Evolutionary conservation across 2,797 vertebrate species (phyloP).

Genomic region (Phataginus tetradactyla): DNA sequence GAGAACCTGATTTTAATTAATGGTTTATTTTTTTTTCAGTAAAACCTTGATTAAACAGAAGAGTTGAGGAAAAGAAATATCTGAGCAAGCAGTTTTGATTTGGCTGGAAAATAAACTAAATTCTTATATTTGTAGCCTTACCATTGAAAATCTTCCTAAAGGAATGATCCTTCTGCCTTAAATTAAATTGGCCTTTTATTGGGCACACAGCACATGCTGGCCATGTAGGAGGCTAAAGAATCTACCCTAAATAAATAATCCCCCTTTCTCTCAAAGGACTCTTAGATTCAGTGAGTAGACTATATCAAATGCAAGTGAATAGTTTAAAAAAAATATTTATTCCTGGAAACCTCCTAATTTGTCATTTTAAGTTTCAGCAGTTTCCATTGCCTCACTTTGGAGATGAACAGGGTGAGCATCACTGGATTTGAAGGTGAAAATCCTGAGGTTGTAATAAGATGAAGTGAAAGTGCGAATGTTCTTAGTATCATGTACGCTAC

Average conservation of each 20-base stretch:
- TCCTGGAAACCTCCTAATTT: neutral
- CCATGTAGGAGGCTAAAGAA: neutral
- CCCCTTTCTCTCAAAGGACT: neutral
- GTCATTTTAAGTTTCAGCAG: neutral
- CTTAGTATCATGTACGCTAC: neutral
- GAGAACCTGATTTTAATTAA: conserved; percentile 22
- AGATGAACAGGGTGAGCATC: neutral
- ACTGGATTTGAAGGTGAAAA: neutral
- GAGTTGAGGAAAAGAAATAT: neutral
- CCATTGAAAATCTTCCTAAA: neutral
- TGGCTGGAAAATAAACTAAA: neutral
- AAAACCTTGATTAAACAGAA: conserved; percentile 22
- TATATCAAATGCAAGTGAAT: neutral
- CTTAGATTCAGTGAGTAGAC: neutral
- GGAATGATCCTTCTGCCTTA: neutral
- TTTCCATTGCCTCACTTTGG: neutral
- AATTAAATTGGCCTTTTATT: neutral
- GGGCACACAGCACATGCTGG: neutral
- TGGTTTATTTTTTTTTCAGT: neutral
- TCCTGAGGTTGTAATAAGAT: conserved; percentile 2
- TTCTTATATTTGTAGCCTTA: neutral
- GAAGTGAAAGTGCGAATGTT: neutral
- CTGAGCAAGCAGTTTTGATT: neutral
- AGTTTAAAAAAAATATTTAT: neutral
- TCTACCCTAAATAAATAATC: neutral